A percentile compares a stretch with the other conserved stretches of the same genome.
These are phyloP conservation scores for Anser brachyrhynchus DNA, from an alignment of 2,113 vertebrate species.

Conservation along the genomic window DNA sequence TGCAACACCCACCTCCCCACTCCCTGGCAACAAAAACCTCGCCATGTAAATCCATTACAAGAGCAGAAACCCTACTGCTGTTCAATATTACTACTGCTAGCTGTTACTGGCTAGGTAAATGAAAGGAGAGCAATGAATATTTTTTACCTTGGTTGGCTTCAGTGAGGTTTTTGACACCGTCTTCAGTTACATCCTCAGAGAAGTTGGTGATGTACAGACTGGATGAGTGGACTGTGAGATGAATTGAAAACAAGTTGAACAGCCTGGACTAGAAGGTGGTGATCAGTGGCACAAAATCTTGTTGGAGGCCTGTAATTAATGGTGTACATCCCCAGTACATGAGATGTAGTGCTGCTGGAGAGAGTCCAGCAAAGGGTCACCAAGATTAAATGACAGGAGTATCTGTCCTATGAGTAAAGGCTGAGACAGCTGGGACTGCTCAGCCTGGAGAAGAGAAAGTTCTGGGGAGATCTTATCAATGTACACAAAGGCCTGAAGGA, in stretches of 20 bases:
- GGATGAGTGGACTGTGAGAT: background rate
- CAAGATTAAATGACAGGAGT: background rate
- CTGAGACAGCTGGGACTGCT: background rate
- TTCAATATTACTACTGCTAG: background rate
- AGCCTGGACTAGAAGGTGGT: background rate
- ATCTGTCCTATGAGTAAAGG: background rate
- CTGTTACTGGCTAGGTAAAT: background rate
- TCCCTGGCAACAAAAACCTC: background rate
- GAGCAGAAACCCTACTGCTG: background rate
- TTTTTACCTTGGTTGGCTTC: background rate
- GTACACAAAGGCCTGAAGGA: background rate
- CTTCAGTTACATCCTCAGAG: background rate
- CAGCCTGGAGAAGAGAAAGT: background rate
- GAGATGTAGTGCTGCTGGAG: background rate
- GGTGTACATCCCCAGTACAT: background rate
- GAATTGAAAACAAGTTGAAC: background rate
- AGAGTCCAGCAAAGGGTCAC: background rate
- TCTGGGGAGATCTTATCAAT: background rate
- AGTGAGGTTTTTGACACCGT: background rate
- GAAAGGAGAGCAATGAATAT: background rate
- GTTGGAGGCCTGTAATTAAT: background rate
- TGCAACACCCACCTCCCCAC: background rate
- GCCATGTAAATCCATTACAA: background rate
- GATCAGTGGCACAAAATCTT: background rate
- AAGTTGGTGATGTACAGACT: background rate